phyloP scores from a whole-genome alignment of 2,888 invertebrate genomes.

The Nineta flava region DNA sequence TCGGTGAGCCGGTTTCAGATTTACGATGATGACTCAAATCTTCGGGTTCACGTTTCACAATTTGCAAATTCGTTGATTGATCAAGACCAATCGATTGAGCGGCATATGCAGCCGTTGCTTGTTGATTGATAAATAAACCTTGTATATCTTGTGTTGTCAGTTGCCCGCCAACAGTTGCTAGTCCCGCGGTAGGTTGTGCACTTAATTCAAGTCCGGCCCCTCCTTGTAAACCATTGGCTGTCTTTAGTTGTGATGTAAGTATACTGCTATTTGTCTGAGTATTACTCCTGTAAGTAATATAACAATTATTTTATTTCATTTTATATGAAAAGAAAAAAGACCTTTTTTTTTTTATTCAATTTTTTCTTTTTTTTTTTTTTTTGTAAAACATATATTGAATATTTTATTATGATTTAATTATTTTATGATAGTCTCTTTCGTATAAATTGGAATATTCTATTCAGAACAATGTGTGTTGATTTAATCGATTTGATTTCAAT shows the following conservation, averaged over 20 bases:
- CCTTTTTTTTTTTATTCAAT: no score
- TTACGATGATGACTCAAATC: slow-evolving; percentile 56
- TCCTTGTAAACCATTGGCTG: slow-evolving; percentile 53
- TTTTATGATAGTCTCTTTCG: no score
- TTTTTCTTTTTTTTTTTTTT: no score
- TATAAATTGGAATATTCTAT: no score
- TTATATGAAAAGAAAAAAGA: background rate
- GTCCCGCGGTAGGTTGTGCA: slow-evolving; percentile 30
- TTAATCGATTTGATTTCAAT: no score
- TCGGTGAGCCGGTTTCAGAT: slow-evolving; percentile 40
- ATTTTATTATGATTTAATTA: no score
- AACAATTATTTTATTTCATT: background rate
- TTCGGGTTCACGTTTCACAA: slow-evolving; percentile 69
- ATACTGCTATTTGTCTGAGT: slow-evolving; percentile 29
- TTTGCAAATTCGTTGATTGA: slow-evolving; percentile 29
- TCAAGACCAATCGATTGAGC: slow-evolving; percentile 39
- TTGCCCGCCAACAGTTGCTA: slow-evolving; percentile 31
- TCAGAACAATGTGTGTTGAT: no score
- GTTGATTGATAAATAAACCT: slow-evolving; percentile 39
- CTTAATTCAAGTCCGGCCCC: slow-evolving; percentile 42
- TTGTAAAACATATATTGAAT: no score
- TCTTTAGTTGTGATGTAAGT: slow-evolving; percentile 51
- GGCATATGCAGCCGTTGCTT: slow-evolving; percentile 43
- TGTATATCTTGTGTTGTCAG: slow-evolving; percentile 42
- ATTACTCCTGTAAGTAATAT: slow-evolving; percentile 24